Base-by-base conservation (phyloP, 2,113 vertebrate genomes). In the Brachypodius melanocephalos region DNA sequence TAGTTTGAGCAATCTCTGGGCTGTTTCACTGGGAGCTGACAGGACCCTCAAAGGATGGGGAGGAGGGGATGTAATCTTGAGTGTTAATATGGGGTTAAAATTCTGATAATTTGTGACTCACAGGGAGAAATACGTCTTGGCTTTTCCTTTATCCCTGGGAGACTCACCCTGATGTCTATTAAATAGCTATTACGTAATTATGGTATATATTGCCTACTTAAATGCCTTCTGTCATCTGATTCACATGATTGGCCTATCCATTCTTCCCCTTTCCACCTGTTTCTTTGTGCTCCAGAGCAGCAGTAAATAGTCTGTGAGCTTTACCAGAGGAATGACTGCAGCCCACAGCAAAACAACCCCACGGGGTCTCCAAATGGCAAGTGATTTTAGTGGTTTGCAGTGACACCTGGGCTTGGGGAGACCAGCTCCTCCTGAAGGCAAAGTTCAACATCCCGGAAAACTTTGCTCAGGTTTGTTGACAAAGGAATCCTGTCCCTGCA, bases 361-460 rank as follows among this genome's bases (percentile, higher is more conserved):
- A 5, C 0, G 1, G 32, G 57, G 32, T 42, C 54, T 78, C 51
- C 48, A 36, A 68, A 31, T 6, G 9, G 12, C 11, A 21, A 42
- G 12, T 0, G 10, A 6, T 21, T 90, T 92, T 68, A 72, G 59
- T 32, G 75, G 15, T 69, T 78, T 29, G 29, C 63, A 93, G 72
- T 18, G 72, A 82, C 48, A 36, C 51, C 7, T 6, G 63, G 87
- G 38, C 68, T 68, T 51, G 46, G 59, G 62, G 67, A 82, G 43
- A 49, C 48, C 72, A 43, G 55, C 67, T 88, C 69, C 73, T 96
- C 58, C 81, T 79, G 58, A 79, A 88, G 54, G 78, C 88, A 68
- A 96, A 91, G 91, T 82, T 94, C 90, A 93, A 1, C 12, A 22
- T 12, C 45, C 62, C 91, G 93, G 91, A 92, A 91, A 94, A 78